Base-by-base conservation (phyloP, 2,113 vertebrate species). In the Silurus asotus region DNA sequence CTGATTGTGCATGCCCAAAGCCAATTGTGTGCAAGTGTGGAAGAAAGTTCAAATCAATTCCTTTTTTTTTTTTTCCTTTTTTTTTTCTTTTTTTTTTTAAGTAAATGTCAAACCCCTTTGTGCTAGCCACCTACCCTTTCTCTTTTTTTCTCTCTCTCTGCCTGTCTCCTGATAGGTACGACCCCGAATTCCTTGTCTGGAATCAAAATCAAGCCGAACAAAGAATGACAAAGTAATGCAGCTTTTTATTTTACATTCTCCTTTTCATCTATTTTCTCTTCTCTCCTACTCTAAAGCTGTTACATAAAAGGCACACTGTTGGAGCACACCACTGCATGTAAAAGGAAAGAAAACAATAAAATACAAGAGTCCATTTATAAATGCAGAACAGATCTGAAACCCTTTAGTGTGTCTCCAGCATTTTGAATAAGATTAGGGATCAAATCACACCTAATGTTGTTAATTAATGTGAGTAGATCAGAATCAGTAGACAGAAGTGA, bases 131-230 rank as follows among this genome's bases (percentile, higher is more conserved):
- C 93, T 92, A 92, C 92, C 92, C 92, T 94, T 92, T 93, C 94
- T 92, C 92, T 94, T 89, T 95, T 91, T 95, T 92, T 94, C 91
- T 93, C 94, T 92, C 92, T 95, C 92, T 95, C 94, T 94, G 93
- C 89, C 87, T 90, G 89, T 91, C 88, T 89, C 88, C 85, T 86
- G 95, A 95, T 95, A 96, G 95, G 95, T 96, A 95, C 95, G 95
- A 95, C 92, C 94, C 94, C 7, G 95, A 95, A 95, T 96, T 96
- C 95, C 95, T 96, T 96, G 94, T 94, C 93, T 96, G 95, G 95
- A 96, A 96, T 96, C 95, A 96, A 95, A 96, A 95, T 95, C 95
- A 96, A 95, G 95, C 94, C 93, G 95, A 96, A 94, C 94, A 95
- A 94, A 96, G 95, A 96, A 93, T 96, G 94, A 95, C 95, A 95